A percentile compares a stretch with the other conserved stretches of the same genome.
These are phyloP conservation scores for Andrena bucephala DNA, from an alignment of 2,888 invertebrate species.

Conservation along the genomic window DNA sequence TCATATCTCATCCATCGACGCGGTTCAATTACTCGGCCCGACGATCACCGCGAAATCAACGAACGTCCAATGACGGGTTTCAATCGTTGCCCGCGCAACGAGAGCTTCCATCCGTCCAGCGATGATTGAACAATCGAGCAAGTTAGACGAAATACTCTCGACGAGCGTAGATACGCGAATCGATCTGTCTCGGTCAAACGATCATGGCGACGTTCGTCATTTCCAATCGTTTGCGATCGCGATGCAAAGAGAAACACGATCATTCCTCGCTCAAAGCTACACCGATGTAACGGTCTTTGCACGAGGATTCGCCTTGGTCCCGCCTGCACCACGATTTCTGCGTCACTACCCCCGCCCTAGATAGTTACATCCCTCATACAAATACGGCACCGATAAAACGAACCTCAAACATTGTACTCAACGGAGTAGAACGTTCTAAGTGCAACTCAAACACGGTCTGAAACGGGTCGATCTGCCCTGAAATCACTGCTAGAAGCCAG, in stretches of 20 bases:
- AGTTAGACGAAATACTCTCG: neutral
- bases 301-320: neutral
- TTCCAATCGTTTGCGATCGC: no score
- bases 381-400: slow-evolving; percentile 18
- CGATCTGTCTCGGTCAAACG: neutral
- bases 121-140: slow-evolving; percentile 24
- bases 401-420: slow-evolving; percentile 28
- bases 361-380: slow-evolving; percentile 35
- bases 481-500: slow-evolving; percentile 2
- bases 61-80: slow-evolving; percentile 47
- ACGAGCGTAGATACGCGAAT: neutral
- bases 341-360: neutral
- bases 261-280: no score
- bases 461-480: slow-evolving; percentile 13
- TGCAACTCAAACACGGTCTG: slow-evolving; percentile 34
- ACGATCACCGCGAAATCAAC: slow-evolving; percentile 62
- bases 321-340: neutral
- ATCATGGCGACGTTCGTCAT: no score
- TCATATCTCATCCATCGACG: slow-evolving; percentile 65
- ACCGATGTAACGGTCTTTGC: no score
- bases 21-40: slow-evolving; percentile 65
- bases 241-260: no score
- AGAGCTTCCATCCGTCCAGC: neutral
- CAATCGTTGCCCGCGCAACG: neutral
- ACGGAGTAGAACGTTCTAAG: slow-evolving; percentile 10